phyloP scores from a whole-genome alignment of 2,888 invertebrate species.

The Lycia hirtaria region DNA sequence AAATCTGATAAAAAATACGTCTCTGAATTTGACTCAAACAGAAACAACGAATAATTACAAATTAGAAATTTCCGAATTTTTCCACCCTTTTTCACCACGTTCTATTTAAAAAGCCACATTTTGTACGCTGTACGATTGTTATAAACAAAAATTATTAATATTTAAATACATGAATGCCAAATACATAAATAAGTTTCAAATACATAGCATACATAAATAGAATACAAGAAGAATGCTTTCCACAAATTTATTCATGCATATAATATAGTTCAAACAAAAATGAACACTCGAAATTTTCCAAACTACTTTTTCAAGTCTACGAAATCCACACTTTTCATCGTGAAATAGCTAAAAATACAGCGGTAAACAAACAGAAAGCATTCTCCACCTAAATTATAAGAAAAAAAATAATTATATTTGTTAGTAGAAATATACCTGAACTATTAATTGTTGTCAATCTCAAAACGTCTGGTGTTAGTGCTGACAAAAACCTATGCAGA shows the following conservation, averaged over 20 bases:
- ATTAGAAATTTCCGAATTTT: no score
- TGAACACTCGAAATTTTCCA: slow-evolving; percentile 46
- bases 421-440: slow-evolving; percentile 75
- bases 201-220: slow-evolving; percentile 38
- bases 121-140: no score
- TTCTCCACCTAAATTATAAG: slow-evolving; percentile 70
- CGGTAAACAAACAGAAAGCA: slow-evolving; percentile 75
- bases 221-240: slow-evolving; percentile 80
- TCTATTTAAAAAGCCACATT: no score
- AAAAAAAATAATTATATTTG: slow-evolving; percentile 50
- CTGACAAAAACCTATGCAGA: slow-evolving; percentile 83
- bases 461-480: slow-evolving; percentile 84
- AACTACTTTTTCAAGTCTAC: slow-evolving; percentile 45
- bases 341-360: slow-evolving; percentile 56
- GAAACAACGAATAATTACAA: no score
- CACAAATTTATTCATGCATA: slow-evolving; percentile 38
- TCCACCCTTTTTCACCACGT: no score
- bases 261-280: slow-evolving; percentile 52
- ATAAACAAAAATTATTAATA: slow-evolving; percentile 2
- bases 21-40: no score
- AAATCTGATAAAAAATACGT: no score
- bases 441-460: slow-evolving; percentile 84
- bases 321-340: slow-evolving; percentile 43
- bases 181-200: slow-evolving; percentile 34
- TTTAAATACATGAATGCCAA: slow-evolving; percentile 25